phyloP scores from a whole-genome alignment of 2,888 invertebrate species.

The Drosophila yooni region DNA sequence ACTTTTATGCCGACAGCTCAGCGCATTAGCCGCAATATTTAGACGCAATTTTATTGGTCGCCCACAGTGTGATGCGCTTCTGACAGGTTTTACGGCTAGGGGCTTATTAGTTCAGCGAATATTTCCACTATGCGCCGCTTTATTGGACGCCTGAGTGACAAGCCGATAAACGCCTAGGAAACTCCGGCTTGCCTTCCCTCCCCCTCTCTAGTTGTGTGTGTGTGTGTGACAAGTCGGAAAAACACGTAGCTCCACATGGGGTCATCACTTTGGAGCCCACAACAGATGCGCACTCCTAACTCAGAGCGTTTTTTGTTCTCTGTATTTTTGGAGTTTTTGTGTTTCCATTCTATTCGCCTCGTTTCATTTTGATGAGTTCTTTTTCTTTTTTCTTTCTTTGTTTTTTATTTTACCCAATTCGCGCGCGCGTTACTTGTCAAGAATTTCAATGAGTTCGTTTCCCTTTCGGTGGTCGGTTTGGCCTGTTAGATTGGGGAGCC shows the following conservation, averaged over 20 bases:
- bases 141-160: conserved; percentile 39
- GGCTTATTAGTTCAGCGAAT: conserved; percentile 50
- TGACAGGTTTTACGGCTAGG: conserved; percentile 7
- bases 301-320: conserved; percentile 13
- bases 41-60: conserved; percentile 31
- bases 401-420: conserved; percentile 57
- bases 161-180: conserved; percentile 37
- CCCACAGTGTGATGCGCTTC: conserved; percentile 28
- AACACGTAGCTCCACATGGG: conserved; percentile 49
- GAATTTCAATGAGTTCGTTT: conserved; percentile 81
- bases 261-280: conserved; percentile 14
- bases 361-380: background rate
- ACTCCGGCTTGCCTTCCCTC: conserved; percentile 6
- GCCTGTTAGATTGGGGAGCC: conserved; percentile 26
- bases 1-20: conserved; percentile 51
- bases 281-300: conserved; percentile 26
- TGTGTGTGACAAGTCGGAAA: conserved; percentile 13
- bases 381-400: background rate
- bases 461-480: conserved; percentile 70
- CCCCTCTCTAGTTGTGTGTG: background rate
- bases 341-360: conserved; percentile 14
- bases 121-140: conserved; percentile 44
- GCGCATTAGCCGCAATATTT: conserved; percentile 22
- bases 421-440: conserved; percentile 62
- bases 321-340: conserved; percentile 5